Conservation (phyloP, 2,113 vertebrate genomes). For the rat (Rattus norvegicus) region GRCr8 NC_086019.1:15222001-15222500, state of each 20-base stretch:
- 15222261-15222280: slow-evolving; percentile 68
- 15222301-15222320: slow-evolving; percentile 18
- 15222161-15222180: slow-evolving; percentile 46
- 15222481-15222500: not conserved
- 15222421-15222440: slow-evolving; percentile 26
- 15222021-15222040: not conserved
- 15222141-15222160: not conserved
- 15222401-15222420: slow-evolving; percentile 22
- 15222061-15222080: not conserved
- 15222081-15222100: not conserved
- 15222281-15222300: slow-evolving; percentile 56
- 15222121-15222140: slow-evolving; percentile 58
- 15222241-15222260: slow-evolving; percentile 31
- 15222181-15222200: slow-evolving; percentile 39
- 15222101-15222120: not conserved
- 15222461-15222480: not conserved
- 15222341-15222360: slow-evolving; percentile 46
- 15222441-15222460: slow-evolving; percentile 33
- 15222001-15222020: not conserved
- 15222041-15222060: not conserved
- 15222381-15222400: slow-evolving; percentile 28
- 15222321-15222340: slow-evolving; percentile 61
- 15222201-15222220: slow-evolving; percentile 12
- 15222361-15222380: slow-evolving; percentile 64
- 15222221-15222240: not conserved